Evolutionary conservation across 1,140 invertebrate species (phyloP), one percentile per base, ranked within the genome.

Genomic region (Eumeta japonica): DNA sequence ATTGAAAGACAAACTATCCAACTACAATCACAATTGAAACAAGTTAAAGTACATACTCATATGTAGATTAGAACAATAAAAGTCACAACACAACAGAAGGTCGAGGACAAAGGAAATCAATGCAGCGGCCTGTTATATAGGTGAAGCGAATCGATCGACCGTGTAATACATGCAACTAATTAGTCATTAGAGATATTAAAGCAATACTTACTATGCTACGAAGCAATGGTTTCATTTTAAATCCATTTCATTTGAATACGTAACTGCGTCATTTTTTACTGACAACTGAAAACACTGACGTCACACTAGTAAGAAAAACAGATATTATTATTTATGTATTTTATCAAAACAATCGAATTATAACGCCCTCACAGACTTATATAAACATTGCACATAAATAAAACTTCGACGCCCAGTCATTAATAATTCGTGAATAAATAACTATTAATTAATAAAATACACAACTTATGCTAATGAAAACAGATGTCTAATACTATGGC

Each of bases 101-200:
- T 40, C 58, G 60, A 73, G 68, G 66, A 73, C 68, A 73, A 73
- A 73, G 68, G 62, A 73, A 73, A 73, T 71, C 66, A 62, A 73
- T 71, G 55, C 51, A 52, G 52, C 37, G n/a, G n/a, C n/a, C n/a
- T n/a, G n/a, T n/a, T n/a, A n/a, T n/a, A n/a, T n/a, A n/a, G n/a
- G n/a, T n/a, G n/a, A n/a, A n/a, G n/a, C n/a, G n/a, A n/a, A n/a
- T n/a, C n/a, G n/a, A n/a, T n/a, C n/a, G n/a, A n/a, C n/a, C n/a
- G n/a, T n/a, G n/a, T n/a, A n/a, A n/a, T n/a, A n/a, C n/a, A n/a
- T n/a, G n/a, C n/a, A n/a, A n/a, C n/a, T n/a, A n/a, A n/a, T n/a
- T n/a, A n/a, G n/a, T n/a, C n/a, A n/a, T n/a, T n/a, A 24, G n/a
- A 24, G 5, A 24, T 24, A 24, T 7, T 24, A 24, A 24, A 24